phyloP scores from a whole-genome alignment of 2,888 invertebrate species.

The Cryptus viduatorius region DNA sequence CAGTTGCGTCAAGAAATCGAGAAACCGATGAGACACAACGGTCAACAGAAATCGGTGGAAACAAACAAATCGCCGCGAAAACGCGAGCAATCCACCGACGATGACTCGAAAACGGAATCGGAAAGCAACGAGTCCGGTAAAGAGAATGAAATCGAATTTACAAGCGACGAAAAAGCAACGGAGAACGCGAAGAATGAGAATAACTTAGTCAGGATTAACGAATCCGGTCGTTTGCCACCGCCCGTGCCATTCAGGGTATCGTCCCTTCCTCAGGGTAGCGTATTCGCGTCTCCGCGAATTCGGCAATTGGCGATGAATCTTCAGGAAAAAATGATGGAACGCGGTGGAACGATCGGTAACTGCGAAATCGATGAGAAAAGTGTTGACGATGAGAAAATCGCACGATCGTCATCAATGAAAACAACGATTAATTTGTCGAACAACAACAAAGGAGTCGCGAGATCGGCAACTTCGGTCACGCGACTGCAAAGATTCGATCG shows the following conservation, averaged over 20 bases:
- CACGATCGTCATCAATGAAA: background rate
- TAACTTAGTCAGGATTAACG: slow-evolving; percentile 8
- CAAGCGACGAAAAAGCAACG: background rate
- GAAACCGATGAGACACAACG: slow-evolving; percentile 39
- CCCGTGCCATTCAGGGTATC: slow-evolving; percentile 65
- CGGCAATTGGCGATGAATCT: slow-evolving; percentile 72
- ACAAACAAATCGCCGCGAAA: slow-evolving; percentile 61
- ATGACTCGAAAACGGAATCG: slow-evolving; percentile 45
- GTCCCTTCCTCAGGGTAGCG: slow-evolving; percentile 68
- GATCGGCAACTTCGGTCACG: slow-evolving; percentile 56
- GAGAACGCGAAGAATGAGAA: background rate
- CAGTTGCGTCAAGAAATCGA: slow-evolving; percentile 69
- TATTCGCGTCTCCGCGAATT: slow-evolving; percentile 73
- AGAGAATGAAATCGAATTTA: slow-evolving; percentile 51
- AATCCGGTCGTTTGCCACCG: slow-evolving; percentile 40
- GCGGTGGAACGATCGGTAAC: slow-evolving; percentile 26
- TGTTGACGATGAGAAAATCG: slow-evolving; percentile 49
- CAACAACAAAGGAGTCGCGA: slow-evolving; percentile 30
- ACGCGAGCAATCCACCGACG: slow-evolving; percentile 54
- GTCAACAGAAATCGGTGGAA: slow-evolving; percentile 39
- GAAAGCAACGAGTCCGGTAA: slow-evolving; percentile 52
- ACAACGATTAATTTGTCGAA: background rate
- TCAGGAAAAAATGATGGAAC: slow-evolving; percentile 74
- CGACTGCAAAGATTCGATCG: slow-evolving; percentile 62
- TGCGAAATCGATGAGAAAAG: slow-evolving; percentile 38